A percentile compares a stretch with the other conserved stretches of the same genome.
phyloP scores from a whole-genome alignment of 2,797 vertebrate species.

The Dendrocincla tyrannina region DNA sequence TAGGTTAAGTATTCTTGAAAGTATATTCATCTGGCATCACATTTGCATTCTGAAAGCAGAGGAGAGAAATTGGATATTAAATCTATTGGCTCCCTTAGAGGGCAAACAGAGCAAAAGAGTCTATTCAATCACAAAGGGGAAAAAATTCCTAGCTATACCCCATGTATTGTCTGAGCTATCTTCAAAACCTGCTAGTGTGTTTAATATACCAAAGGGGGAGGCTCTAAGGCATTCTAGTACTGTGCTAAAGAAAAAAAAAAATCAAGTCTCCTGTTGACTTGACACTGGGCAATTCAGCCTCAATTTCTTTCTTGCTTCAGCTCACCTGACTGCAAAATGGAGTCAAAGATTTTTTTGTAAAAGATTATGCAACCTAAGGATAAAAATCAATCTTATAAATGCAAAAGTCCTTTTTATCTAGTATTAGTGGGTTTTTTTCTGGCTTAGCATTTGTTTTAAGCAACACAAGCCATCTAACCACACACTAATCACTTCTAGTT shows the following conservation, averaged over 20 bases:
- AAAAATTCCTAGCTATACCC: neutral
- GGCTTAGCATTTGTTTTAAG: neutral
- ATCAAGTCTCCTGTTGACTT: neutral
- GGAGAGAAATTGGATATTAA: neutral
- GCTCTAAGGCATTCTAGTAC: neutral
- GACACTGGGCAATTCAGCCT: neutral
- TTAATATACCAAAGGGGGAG: neutral
- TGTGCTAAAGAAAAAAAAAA: neutral
- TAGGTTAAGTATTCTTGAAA: conserved; percentile 58
- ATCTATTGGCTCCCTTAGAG: conserved; percentile 3
- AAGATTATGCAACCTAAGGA: neutral
- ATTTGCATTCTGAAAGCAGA: conserved; percentile 34
- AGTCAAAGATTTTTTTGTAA: neutral
- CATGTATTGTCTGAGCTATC: neutral
- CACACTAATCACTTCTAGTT: accelerated
- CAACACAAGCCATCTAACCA: neutral
- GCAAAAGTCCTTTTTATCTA: neutral
- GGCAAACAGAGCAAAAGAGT: neutral
- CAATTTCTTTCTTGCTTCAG: neutral
- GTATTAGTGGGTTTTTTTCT: neutral
- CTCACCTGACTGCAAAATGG: neutral
- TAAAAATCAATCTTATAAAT: neutral
- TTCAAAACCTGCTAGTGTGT: neutral
- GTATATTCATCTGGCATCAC: conserved; percentile 12
- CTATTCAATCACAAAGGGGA: neutral